Evolutionary conservation across 2,797 vertebrate genomes (phyloP), one percentile per base, ranked within the genome.

Genomic region (Rachycentron canadum): DNA sequence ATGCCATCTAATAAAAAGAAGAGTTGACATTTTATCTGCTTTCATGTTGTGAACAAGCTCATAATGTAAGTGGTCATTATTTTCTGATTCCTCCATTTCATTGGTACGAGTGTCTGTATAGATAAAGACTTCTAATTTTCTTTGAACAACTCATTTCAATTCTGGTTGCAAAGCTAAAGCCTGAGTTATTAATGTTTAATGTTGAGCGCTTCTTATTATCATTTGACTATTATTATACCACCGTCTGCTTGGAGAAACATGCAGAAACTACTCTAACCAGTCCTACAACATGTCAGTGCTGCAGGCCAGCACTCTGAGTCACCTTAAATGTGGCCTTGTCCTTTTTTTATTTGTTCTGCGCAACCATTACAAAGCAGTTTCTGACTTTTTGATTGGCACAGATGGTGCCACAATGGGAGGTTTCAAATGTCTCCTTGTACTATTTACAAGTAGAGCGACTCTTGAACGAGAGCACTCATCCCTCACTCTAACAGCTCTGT

Each of bases 251-350:
- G n/a, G 25, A 64, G 6, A 75, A 82, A 76, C 47, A 16, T 28
- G 7, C 25, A 61, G 36, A 79, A 92, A 87, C 88, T 30, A 13
- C 62, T 14, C 47, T 0, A 71, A 82, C 89, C 65, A 40, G 90
- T 76, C 40, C 7, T 52, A 65, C 77, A 57, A 45, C 83, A 70
- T 84, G 41, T 73, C 63, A 36, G 45, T 3, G 21, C 25, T 6
- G n/a, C 16, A 32, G 32, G 32, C 2, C 38, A 19, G 47, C 47
- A 26, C 62, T 81, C 57, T 49, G 19, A 69, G 26, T 84, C 61
- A 76, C 25, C 9, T 5, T n/a, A 41, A 43, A 53, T 50, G 50
- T 0, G 25, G 2, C 5, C 0, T 38, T 73, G 21, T 36, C 0
- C 53, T 32, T 32, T 65, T 34, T 71, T 26, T 1, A 14, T 73